Evolutionary conservation across 2,797 vertebrate genomes (phyloP).

Genomic region (Pelobates cultripes): DNA sequence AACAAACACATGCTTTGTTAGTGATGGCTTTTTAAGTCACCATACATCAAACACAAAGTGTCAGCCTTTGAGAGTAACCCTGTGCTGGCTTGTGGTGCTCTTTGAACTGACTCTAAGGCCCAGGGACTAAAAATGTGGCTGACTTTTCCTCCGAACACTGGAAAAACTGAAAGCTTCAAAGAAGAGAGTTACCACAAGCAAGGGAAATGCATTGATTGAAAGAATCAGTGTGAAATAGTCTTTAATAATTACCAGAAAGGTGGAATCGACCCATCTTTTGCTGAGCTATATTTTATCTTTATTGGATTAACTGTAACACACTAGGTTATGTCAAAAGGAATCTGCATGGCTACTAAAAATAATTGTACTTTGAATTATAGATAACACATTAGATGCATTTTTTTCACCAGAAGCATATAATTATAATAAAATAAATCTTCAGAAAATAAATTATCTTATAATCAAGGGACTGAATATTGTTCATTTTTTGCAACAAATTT

Average conservation of each 20-base stretch:
- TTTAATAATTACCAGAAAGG: slow-evolving; percentile 81
- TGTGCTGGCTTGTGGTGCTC: slow-evolving; percentile 74
- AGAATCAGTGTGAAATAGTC: slow-evolving; percentile 76
- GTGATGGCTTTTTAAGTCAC: slow-evolving; percentile 76
- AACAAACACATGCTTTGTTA: slow-evolving; percentile 73
- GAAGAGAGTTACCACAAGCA: slow-evolving; percentile 67
- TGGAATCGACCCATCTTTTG: slow-evolving; percentile 77
- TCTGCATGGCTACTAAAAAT: slow-evolving; percentile 81
- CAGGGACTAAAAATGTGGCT: slow-evolving; percentile 65
- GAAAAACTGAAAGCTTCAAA: slow-evolving; percentile 77
- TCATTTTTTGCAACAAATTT: not conserved
- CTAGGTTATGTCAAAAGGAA: slow-evolving; percentile 83
- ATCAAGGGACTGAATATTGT: slow-evolving; percentile 52
- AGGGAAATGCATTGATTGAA: slow-evolving; percentile 74
- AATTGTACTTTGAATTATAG: slow-evolving; percentile 84
- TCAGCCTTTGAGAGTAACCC: slow-evolving; percentile 79
- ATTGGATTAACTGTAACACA: slow-evolving; percentile 83
- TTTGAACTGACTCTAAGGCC: slow-evolving; percentile 75
- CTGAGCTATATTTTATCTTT: slow-evolving; percentile 80
- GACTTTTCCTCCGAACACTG: slow-evolving; percentile 70
- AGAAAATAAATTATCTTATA: slow-evolving; percentile 72
- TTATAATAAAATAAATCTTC: slow-evolving; percentile 68
- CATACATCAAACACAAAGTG: slow-evolving; percentile 78
- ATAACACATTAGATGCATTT: slow-evolving; percentile 76
- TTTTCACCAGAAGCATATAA: slow-evolving; percentile 79